Conservation (phyloP, 2,888 invertebrate species). For the Xylophagus ater region DNA sequence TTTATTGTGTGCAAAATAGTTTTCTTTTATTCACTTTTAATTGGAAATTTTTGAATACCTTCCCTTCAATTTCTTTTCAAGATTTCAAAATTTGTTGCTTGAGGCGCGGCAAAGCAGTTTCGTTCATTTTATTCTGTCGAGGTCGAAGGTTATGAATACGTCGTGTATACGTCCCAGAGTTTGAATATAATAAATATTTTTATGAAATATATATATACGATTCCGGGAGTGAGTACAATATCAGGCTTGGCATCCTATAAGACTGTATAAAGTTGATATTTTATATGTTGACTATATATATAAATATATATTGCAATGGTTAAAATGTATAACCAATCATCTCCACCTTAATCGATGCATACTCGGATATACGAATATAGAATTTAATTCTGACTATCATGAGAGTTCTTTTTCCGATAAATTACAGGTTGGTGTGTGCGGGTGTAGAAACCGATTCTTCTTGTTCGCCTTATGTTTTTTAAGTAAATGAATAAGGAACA, state of each 20-base stretch:
- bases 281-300: too few species aligned
- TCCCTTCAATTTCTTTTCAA: conserved; percentile 16
- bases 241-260: too few species aligned
- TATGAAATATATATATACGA: neutral
- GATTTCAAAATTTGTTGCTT: conserved; percentile 16
- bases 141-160: conserved; percentile 21
- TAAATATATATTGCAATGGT: too few species aligned
- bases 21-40: conserved; percentile 3
- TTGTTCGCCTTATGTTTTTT: conserved; percentile 7
- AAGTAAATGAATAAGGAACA: too few species aligned
- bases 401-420: conserved; percentile 9
- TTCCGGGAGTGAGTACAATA: conserved; percentile 10
- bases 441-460: conserved; percentile 12
- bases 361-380: too few species aligned
- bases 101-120: conserved; percentile 17
- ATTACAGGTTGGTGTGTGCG: conserved; percentile 18
- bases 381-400: conserved; percentile 1
- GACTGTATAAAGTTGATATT: too few species aligned
- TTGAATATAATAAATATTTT: conserved; percentile 2
- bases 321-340: too few species aligned
- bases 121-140: conserved; percentile 16
- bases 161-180: conserved; percentile 14
- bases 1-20: conserved; percentile 16
- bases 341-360: too few species aligned
- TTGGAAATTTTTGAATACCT: conserved; percentile 6